Percentiles rank a stretch among this genome's conserved stretches.
These are phyloP conservation scores for Epinephelus fuscoguttatus DNA, from an alignment of 2,113 vertebrate species.

Conservation along the genomic window DNA sequence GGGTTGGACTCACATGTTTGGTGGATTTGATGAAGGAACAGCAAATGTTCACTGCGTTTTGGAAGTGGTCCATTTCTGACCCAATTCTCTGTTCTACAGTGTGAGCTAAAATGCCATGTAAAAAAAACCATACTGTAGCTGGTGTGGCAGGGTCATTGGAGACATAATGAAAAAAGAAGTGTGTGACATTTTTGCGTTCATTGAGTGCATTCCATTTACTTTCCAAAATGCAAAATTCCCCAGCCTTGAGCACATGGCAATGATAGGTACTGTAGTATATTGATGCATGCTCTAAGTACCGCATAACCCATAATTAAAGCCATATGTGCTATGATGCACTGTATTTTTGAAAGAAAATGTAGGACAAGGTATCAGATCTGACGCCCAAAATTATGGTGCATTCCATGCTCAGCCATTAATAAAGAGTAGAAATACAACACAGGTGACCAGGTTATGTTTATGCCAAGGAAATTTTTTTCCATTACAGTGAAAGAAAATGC, in stretches of 20 bases:
- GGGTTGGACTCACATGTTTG: conserved; percentile 64
- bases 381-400: conserved; percentile 7
- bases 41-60: conserved; percentile 59
- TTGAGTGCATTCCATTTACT: conserved; percentile 52
- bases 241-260: conserved; percentile 35
- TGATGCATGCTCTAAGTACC: conserved; percentile 39
- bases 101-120: conserved; percentile 49
- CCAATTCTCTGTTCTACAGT: conserved; percentile 37
- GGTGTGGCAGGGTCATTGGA: conserved; percentile 51
- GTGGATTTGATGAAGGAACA: conserved; percentile 65
- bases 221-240: conserved; percentile 39
- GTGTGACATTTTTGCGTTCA: conserved; percentile 52
- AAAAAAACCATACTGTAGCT: conserved; percentile 58
- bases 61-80: conserved; percentile 61
- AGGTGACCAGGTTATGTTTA: conserved; percentile 22
- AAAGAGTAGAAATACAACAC: conserved; percentile 3
- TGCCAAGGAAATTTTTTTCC: background rate
- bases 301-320: conserved; percentile 53
- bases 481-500: conserved; percentile 46
- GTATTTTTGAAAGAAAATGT: conserved; percentile 35
- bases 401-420: background rate
- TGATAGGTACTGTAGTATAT: conserved; percentile 48
- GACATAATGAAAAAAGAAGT: conserved; percentile 39
- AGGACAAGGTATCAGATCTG: conserved; percentile 25
- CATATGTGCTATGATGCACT: conserved; percentile 55